Evolutionary conservation across 2,113 vertebrate species (phyloP).

Genomic region (Dendropsophus ebraccatus): DNA sequence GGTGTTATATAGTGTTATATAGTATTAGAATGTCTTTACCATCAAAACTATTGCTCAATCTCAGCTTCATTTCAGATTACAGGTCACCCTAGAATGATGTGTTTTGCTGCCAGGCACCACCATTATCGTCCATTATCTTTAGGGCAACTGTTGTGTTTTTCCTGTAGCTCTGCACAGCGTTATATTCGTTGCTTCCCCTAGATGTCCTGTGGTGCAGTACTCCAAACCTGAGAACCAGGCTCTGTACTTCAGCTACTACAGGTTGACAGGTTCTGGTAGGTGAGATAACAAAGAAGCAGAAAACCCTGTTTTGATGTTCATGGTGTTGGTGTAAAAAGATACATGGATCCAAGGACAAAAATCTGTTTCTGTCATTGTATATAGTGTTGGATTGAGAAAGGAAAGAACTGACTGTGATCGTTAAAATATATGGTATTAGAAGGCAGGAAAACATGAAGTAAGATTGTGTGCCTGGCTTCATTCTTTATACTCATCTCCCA

Average conservation of each 20-base stretch:
- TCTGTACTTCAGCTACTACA: not conserved
- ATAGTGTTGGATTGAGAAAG: not conserved
- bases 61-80: not conserved
- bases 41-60: not conserved
- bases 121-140: not conserved
- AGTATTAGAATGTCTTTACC: too few relatives aligned
- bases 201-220: not conserved
- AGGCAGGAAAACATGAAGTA: not conserved
- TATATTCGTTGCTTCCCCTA: not conserved
- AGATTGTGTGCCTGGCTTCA: constrained; percentile 25
- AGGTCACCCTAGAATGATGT: not conserved
- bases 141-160: not conserved
- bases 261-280: not conserved
- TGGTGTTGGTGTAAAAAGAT: not conserved
- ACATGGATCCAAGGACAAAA: not conserved
- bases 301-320: not conserved
- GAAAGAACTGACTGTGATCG: not conserved
- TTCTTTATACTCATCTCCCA: not conserved
- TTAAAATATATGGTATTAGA: not conserved
- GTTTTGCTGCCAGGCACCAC: not conserved
- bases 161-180: not conserved
- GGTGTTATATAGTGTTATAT: too few relatives aligned
- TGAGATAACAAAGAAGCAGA: not conserved
- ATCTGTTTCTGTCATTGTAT: not conserved
- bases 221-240: not conserved